These are phyloP conservation scores for Emydocephalus ijimae DNA, from an alignment of 2,113 vertebrate genomes.

Conservation along the genomic window DNA sequence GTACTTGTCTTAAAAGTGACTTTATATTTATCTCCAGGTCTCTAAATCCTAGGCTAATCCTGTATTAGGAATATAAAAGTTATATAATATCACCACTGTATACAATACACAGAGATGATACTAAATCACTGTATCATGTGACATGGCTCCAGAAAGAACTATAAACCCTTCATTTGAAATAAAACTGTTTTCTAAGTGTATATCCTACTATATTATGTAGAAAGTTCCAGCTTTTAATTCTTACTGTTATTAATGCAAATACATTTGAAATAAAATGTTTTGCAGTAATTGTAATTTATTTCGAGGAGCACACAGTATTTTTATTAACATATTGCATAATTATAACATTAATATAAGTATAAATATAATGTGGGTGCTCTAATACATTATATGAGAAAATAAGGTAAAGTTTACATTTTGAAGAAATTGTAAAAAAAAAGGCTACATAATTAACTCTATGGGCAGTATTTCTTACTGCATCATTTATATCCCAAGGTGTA, in stretches of 20 bases:
- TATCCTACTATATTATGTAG: neutral
- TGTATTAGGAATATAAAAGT: neutral
- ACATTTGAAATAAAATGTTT: neutral
- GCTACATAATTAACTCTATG: neutral
- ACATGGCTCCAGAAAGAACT: neutral
- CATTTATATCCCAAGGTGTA: conserved; percentile 12
- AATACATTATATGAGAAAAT: neutral
- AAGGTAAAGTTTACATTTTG: neutral
- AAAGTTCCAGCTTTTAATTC: neutral
- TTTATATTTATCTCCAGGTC: neutral
- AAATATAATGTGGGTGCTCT: neutral
- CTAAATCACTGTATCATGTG: neutral
- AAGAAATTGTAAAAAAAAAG: conserved; percentile 10
- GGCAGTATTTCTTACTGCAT: neutral
- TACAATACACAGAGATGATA: neutral
- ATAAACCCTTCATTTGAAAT: neutral
- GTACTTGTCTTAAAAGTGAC: neutral
- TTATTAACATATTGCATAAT: neutral
- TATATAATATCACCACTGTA: neutral
- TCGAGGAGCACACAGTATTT: neutral
- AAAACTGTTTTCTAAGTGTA: neutral
- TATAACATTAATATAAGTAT: neutral
- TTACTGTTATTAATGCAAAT: neutral
- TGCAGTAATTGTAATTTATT: neutral
- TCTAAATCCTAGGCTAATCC: neutral